Evolutionary conservation across 2,888 invertebrate species (phyloP).

Genomic region (Drosophila falleni): DNA sequence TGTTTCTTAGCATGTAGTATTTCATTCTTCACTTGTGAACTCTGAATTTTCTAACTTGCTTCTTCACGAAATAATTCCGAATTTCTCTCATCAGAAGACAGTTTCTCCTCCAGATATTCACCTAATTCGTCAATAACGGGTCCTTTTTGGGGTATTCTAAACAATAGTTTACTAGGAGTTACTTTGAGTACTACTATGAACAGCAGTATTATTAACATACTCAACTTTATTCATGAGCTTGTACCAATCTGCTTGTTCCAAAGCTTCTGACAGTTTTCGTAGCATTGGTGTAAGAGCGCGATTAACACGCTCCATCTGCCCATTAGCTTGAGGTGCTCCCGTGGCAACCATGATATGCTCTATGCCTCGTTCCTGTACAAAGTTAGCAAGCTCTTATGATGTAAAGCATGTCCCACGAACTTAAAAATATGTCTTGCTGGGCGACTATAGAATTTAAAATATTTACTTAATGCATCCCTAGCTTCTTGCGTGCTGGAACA

Average conservation of each 20-base stretch:
- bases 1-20: no score
- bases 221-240: no score
- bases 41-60: no score
- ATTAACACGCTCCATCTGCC: not conserved
- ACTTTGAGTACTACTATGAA: no score
- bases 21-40: no score
- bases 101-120: no score
- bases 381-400: not conserved
- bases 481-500: not conserved
- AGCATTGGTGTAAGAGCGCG: slow-evolving; percentile 1
- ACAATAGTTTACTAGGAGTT: no score
- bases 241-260: not conserved
- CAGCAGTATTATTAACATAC: no score
- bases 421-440: not conserved
- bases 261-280: not conserved
- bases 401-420: not conserved
- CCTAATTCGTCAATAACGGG: no score
- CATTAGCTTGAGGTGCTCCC: not conserved
- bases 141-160: no score
- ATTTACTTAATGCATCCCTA: not conserved
- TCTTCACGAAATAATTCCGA: no score
- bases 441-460: not conserved
- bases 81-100: no score
- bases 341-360: not conserved
- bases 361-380: not conserved